Base-by-base conservation (phyloP, 1,140 invertebrate species). In the Maconellicoccus hirsutus region DNA sequence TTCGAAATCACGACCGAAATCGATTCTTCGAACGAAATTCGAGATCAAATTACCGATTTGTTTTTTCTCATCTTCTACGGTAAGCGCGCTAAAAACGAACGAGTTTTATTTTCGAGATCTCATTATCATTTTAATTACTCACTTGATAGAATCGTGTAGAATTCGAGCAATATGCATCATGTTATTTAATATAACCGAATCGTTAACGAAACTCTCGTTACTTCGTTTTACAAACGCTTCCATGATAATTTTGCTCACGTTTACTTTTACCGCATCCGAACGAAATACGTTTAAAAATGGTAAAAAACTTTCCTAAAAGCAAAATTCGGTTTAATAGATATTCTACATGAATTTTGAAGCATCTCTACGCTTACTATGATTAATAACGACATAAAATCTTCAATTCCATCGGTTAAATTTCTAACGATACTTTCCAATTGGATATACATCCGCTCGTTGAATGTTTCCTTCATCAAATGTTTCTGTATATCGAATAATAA, bases 141-240 rank as follows among this genome's bases (percentile, higher is more conserved):
- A 94, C 92, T 91, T 94, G 22, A 97, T 91, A 14, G 92, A 93
- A 79, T 98, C 93, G 78, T 97, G 94, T 73, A 97, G 85, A 74
- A 90, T 88, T 76, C 88, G 89, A 73, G 90, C 91, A 2, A 96
- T 83, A 77, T 89, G 91, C 86, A 94, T 91, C 14, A 96, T 79
- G 38, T 89, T 86, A 78, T 92, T 91, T 23, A 91, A 92, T 33
- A 94, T 86, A 23, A 96, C 88, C 59, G 90, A 88, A 81, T 97
- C 92, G 38, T 84, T 87, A 70, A 87, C 88, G 69, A 81, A 79
- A 69, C 83, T 84, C 71, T 78, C 78, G 73, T 87, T 84, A 71
- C 83, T 81, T 59, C 81, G 78, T 70, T 78, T 79, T 73, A 84
- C 83, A 77, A 88, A 91, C 59, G 87, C 82, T 75, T 87, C 86